These are phyloP conservation scores for Rhagoletis zephyria DNA, from an alignment of 1,140 invertebrate species.

Conservation along the genomic window DNA sequence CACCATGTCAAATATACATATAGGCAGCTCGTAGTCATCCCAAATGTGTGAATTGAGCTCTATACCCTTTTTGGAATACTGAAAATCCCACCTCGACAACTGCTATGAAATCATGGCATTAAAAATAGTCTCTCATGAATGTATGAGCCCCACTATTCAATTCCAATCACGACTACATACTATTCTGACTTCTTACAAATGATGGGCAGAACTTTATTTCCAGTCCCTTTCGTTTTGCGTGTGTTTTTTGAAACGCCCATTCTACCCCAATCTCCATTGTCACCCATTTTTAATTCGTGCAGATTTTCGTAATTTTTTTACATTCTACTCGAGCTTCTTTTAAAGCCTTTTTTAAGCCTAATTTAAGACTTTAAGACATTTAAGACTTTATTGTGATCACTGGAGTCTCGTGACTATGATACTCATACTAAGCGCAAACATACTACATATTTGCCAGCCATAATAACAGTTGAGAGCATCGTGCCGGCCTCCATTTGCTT, in stretches of 20 bases:
- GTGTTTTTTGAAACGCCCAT: too few relatives aligned
- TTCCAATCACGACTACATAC: neutral
- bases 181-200: neutral
- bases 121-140: too few relatives aligned
- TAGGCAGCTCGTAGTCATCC: too few relatives aligned
- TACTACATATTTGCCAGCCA: neutral
- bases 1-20: too few relatives aligned
- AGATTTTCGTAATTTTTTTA: constrained; percentile 33
- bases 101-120: too few relatives aligned
- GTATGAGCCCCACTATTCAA: too few relatives aligned
- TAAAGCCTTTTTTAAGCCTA: neutral
- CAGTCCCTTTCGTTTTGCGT: too few relatives aligned
- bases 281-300: constrained; percentile 5
- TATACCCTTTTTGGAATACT: too few relatives aligned
- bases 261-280: too few relatives aligned
- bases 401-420: constrained; percentile 9
- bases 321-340: neutral
- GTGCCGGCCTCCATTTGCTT: constrained; percentile 31
- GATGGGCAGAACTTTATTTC: too few relatives aligned
- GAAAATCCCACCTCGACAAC: too few relatives aligned
- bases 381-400: neutral
- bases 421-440: neutral
- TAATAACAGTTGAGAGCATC: neutral
- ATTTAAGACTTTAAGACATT: neutral
- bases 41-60: too few relatives aligned